Percentiles rank a stretch among this genome's conserved stretches.
Conservation (phyloP, 2,888 invertebrate species). For the Caenorhabditis panamensis region DNA sequence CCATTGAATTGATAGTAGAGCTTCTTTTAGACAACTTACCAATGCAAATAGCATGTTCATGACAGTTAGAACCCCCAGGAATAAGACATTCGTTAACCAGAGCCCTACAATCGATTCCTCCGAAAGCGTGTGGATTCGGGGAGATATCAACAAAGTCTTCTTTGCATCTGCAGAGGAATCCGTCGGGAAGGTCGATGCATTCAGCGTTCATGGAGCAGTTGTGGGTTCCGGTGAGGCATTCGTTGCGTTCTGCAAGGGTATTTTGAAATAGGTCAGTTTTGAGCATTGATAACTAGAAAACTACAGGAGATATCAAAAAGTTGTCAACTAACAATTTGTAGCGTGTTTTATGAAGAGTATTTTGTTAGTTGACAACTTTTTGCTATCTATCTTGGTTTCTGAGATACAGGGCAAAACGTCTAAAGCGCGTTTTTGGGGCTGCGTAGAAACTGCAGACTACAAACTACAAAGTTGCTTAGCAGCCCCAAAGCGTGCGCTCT, state of each 20-base stretch:
- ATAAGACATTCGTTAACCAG: constrained; percentile 79
- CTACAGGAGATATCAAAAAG: too few relatives aligned
- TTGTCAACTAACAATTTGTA: too few relatives aligned
- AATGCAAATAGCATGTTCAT: constrained; percentile 79
- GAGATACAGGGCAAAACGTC: too few relatives aligned
- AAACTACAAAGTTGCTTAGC: too few relatives aligned
- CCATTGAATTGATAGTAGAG: too few relatives aligned
- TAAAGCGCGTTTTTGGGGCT: too few relatives aligned
- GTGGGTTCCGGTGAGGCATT: constrained; percentile 89
- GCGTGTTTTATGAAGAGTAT: too few relatives aligned
- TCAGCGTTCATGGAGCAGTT: constrained; percentile 91
- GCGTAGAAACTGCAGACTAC: too few relatives aligned
- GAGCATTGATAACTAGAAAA: too few relatives aligned
- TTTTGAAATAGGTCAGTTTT: not conserved
- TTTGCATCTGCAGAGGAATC: constrained; percentile 87
- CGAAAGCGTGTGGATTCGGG: constrained; percentile 79
- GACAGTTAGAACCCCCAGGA: constrained; percentile 76
- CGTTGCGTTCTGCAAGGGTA: constrained; percentile 88
- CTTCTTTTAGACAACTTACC: not conserved
- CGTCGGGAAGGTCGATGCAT: constrained; percentile 91
- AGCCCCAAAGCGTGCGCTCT: too few relatives aligned
- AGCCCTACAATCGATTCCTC: constrained; percentile 76
- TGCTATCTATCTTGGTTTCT: too few relatives aligned
- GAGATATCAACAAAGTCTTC: constrained; percentile 79
- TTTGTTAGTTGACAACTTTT: too few relatives aligned